Evolutionary conservation across 2,888 invertebrate genomes (phyloP).

Genomic region (Prenolepis imparis): DNA sequence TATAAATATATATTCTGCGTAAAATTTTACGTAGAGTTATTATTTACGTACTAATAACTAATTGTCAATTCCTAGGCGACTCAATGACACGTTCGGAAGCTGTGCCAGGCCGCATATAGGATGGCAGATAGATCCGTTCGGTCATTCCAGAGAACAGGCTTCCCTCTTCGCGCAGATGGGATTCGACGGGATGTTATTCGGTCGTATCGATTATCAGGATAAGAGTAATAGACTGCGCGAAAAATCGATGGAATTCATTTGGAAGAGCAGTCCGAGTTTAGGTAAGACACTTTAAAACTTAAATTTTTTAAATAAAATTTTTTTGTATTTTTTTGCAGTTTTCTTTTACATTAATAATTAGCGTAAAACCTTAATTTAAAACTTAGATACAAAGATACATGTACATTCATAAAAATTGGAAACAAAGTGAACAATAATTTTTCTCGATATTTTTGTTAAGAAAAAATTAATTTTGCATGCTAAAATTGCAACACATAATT

Average conservation of each 20-base stretch:
- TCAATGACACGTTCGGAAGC: conserved; percentile 90
- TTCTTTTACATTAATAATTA: not conserved
- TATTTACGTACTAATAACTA: not conserved
- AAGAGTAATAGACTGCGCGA: conserved; percentile 88
- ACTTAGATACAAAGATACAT: not conserved
- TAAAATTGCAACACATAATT: not conserved
- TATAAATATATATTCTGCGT: not conserved
- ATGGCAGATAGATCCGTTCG: conserved; percentile 96
- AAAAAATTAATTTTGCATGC: not conserved
- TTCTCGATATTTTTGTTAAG: not conserved
- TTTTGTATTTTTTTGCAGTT: too few relatives aligned
- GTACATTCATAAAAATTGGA: not conserved
- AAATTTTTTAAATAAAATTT: not conserved
- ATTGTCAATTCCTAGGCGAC: conserved; percentile 78
- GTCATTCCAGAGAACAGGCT: conserved; percentile 95
- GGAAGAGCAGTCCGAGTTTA: conserved; percentile 91
- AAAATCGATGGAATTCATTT: conserved; percentile 93
- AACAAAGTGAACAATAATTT: not conserved
- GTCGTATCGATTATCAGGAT: conserved; percentile 95
- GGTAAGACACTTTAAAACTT: conserved; percentile 86
- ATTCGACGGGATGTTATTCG: conserved; percentile 95
- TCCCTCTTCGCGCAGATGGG: conserved; percentile 94
- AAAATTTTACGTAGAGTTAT: not conserved
- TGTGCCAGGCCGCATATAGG: conserved; percentile 92
- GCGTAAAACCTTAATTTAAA: not conserved